A percentile compares a stretch with the other conserved stretches of the same genome.
phyloP scores from a whole-genome alignment of 2,797 vertebrate genomes.

The Parauchenoglanis ngamensis region DNA sequence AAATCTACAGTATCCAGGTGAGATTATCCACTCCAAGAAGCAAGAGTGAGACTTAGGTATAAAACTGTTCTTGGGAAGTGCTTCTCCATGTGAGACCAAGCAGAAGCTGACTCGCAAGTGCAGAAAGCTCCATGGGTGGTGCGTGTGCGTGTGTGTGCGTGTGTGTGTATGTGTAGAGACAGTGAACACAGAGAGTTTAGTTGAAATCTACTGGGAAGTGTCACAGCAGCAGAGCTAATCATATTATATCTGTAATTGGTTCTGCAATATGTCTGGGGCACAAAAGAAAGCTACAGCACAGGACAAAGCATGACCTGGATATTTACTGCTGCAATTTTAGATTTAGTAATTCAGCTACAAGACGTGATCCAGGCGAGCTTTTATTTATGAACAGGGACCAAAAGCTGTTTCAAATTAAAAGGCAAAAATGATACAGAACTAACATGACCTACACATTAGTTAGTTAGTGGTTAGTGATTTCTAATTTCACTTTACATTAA shows the following conservation, averaged over 20 bases:
- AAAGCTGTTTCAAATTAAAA: background rate
- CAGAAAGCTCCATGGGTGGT: constrained; percentile 13
- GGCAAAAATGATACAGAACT: background rate
- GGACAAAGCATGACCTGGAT: constrained; percentile 44
- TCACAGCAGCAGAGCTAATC: constrained; percentile 58
- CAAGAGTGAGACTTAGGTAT: background rate
- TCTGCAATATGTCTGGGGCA: constrained; percentile 49
- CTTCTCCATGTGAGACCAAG: background rate
- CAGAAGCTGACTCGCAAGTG: background rate
- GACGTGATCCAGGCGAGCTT: background rate
- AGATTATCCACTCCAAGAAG: background rate
- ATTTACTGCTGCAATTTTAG: constrained; percentile 29
- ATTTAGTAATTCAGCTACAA: background rate
- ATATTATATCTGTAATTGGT: constrained; percentile 61
- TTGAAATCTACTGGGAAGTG: constrained; percentile 50
- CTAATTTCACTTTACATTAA: background rate
- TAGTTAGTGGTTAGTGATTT: background rate
- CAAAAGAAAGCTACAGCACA: constrained; percentile 28
- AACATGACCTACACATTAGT: background rate
- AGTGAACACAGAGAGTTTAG: constrained; percentile 9
- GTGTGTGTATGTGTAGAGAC: constrained; percentile 4
- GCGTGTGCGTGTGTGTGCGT: background rate
- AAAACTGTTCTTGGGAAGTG: background rate
- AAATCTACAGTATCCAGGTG: background rate
- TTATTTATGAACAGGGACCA: background rate